Conservation (phyloP, 1,140 invertebrate genomes). For the Homalodisca vitripennis region DNA sequence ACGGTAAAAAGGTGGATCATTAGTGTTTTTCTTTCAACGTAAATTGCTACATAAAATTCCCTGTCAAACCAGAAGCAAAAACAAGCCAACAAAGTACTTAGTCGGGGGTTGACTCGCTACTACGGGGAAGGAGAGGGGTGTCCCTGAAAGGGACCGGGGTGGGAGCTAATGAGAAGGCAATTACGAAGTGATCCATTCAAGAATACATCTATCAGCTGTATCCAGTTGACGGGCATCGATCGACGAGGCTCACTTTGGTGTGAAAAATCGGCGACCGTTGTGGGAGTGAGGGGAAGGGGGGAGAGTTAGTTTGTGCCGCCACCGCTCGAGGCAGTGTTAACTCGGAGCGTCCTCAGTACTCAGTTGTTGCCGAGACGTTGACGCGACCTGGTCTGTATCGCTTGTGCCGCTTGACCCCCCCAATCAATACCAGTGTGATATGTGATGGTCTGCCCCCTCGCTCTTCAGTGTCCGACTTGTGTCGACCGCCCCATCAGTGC, state of each 20-base stretch:
- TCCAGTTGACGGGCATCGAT: slow-evolving; percentile 26
- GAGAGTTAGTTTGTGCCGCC: slow-evolving; percentile 10
- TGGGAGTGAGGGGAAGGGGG: neutral
- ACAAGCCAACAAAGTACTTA: too few species aligned
- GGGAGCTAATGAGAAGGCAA: slow-evolving; percentile 16
- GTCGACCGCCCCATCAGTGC: neutral
- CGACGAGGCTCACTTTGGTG: slow-evolving; percentile 24
- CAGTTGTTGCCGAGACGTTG: slow-evolving; percentile 15
- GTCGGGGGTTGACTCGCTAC: too few species aligned
- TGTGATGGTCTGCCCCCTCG: slow-evolving; percentile 1
- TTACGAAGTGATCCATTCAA: slow-evolving; percentile 19
- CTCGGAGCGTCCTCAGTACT: slow-evolving; percentile 8
- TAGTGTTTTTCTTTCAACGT: too few species aligned
- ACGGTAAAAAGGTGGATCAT: too few species aligned
- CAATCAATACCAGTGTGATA: slow-evolving; percentile 15
- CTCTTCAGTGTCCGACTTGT: neutral
- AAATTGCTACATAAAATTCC: too few species aligned
- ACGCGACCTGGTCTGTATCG: neutral
- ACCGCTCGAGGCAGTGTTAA: slow-evolving; percentile 1
- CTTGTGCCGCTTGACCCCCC: neutral
- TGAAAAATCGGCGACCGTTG: slow-evolving; percentile 29
- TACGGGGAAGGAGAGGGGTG: too few species aligned
- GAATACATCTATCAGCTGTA: slow-evolving; percentile 25
- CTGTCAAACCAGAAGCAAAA: too few species aligned
- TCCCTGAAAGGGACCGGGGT: too few species aligned